phyloP scores from a whole-genome alignment of 2,797 vertebrate genomes.

The Glyptemys insculpta region DNA sequence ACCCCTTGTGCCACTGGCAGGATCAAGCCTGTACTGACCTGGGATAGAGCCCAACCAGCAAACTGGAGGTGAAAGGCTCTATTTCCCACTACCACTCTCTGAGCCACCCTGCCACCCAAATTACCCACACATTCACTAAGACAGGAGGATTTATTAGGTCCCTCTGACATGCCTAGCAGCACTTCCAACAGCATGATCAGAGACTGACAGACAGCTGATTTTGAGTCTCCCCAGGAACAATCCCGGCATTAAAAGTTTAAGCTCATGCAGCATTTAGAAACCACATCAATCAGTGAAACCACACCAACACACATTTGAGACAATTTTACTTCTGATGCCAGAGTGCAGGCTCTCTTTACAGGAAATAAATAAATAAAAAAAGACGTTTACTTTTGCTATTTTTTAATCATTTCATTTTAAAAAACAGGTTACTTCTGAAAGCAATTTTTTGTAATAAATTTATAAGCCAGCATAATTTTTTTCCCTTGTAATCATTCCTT shows the following conservation, averaged over 20 bases:
- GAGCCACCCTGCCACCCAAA: fast-evolving
- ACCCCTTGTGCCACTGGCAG: background rate
- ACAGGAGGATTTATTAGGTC: background rate
- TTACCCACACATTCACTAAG: fast-evolving
- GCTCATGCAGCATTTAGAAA: fast-evolving
- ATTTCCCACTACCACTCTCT: fast-evolving
- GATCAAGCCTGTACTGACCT: background rate
- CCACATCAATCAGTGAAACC: background rate
- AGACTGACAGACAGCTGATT: background rate
- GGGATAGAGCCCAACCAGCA: background rate
- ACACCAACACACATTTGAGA: slow-evolving; percentile 11
- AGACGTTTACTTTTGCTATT: background rate
- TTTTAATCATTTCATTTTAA: slow-evolving; percentile 38
- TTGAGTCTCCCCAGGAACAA: fast-evolving
- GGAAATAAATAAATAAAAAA: slow-evolving; percentile 34
- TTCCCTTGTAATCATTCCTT: background rate
- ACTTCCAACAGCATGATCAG: background rate
- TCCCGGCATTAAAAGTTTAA: background rate
- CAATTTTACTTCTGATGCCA: slow-evolving; percentile 36
- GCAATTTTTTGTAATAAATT: slow-evolving; percentile 27
- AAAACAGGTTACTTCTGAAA: slow-evolving; percentile 45
- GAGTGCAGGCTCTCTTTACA: slow-evolving; percentile 38
- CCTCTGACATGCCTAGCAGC: fast-evolving
- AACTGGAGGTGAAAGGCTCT: background rate
- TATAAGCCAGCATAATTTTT: slow-evolving; percentile 3